Conservation (phyloP, 2,113 vertebrate species). For the Nibea coibor region DNA sequence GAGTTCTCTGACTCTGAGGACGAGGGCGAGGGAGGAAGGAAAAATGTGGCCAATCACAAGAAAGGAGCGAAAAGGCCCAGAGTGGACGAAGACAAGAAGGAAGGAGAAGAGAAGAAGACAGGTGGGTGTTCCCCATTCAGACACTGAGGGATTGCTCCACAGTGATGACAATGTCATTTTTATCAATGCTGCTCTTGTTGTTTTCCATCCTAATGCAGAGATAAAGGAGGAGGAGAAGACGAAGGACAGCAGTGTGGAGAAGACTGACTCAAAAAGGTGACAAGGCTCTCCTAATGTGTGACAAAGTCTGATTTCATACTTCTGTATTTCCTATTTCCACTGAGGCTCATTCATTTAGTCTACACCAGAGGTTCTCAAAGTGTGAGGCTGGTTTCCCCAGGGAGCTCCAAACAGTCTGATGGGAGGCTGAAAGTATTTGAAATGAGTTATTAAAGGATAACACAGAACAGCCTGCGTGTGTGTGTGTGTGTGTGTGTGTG, state of each 20-base stretch:
- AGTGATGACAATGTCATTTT: background rate
- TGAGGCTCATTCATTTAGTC: no score
- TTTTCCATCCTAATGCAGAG: constrained; percentile 77
- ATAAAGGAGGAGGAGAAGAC: constrained; percentile 93
- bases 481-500: no score
- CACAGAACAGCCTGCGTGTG: no score
- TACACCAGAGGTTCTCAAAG: no score
- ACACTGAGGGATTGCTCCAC: background rate
- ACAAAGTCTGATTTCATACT: background rate
- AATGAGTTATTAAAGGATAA: no score
- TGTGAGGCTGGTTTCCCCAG: no score
- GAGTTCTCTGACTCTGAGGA: constrained; percentile 97
- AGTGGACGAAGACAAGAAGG: constrained; percentile 93
- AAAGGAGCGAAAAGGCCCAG: constrained; percentile 90
- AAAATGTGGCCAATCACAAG: constrained; percentile 92
- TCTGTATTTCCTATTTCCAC: background rate
- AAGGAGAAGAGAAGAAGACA: constrained; percentile 90
- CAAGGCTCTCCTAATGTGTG: background rate
- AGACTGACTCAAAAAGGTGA: constrained; percentile 91
- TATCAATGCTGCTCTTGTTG: background rate
- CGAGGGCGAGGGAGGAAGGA: constrained; percentile 92
- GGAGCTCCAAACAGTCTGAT: no score
- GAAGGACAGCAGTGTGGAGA: constrained; percentile 89
- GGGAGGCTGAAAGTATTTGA: no score
- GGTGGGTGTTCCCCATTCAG: constrained; percentile 74